Evolutionary conservation across 2,113 vertebrate species (phyloP).

Genomic region (Toxotes jaculatrix): DNA sequence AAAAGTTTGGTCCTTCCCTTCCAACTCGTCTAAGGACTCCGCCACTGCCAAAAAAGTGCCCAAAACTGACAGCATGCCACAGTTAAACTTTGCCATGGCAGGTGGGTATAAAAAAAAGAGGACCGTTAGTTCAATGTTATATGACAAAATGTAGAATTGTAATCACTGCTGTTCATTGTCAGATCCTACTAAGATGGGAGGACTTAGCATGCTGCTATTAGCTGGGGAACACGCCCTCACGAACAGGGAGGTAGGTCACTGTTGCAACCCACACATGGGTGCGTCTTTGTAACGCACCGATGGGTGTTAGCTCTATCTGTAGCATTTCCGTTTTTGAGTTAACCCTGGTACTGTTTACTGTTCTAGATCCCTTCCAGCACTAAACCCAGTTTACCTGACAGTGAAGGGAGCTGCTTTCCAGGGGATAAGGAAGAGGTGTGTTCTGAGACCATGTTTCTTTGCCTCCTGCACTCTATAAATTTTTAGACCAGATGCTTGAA

Average conservation of each 20-base stretch:
- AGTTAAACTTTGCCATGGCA: constrained; percentile 97
- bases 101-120: constrained; percentile 83
- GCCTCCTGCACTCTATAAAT: not conserved
- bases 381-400: constrained; percentile 70
- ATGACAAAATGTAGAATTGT: not conserved
- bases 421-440: constrained; percentile 77
- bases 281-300: constrained; percentile 2
- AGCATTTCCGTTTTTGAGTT: not conserved
- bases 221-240: constrained; percentile 96
- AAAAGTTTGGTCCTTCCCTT: constrained; percentile 92
- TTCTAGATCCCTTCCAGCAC: constrained; percentile 79
- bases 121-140: not conserved
- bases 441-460: not conserved
- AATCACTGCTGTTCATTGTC: constrained; percentile 25
- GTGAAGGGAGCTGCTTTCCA: constrained; percentile 66
- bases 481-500: not conserved
- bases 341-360: not conserved
- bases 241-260: constrained; percentile 90
- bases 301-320: not conserved
- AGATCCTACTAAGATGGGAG: constrained; percentile 99
- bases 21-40: constrained; percentile 90
- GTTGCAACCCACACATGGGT: constrained; percentile 3
- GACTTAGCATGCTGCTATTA: constrained; percentile 97
- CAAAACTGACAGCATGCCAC: constrained; percentile 92
- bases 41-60: constrained; percentile 89